Conservation (phyloP, 2,888 invertebrate species). For the Abrostola tripartita region DNA sequence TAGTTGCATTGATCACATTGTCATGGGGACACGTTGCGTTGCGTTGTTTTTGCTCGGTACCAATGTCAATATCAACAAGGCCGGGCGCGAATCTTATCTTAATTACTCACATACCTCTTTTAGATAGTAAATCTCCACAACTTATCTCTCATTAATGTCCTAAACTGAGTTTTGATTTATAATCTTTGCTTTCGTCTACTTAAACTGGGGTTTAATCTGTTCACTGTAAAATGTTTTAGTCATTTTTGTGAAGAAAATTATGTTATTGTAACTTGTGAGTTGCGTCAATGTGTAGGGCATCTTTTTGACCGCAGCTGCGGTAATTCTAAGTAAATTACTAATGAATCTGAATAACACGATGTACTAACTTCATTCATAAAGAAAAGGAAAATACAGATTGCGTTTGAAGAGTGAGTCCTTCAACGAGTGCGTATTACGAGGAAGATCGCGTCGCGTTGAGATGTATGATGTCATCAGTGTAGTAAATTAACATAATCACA, state of each 20-base stretch:
- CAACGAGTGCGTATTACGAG: constrained; percentile 10
- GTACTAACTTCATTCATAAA: constrained; percentile 31
- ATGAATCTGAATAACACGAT: constrained; percentile 19
- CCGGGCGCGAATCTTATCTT: constrained; percentile 32
- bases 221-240: not conserved
- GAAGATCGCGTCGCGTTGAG: constrained; percentile 8
- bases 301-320: constrained; percentile 27
- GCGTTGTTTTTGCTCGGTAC: not conserved
- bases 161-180: constrained; percentile 30
- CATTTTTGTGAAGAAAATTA: not conserved
- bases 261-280: constrained; percentile 7
- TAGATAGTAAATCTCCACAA: constrained; percentile 18
- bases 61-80: constrained; percentile 25
- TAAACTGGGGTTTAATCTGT: constrained; percentile 6
- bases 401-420: constrained; percentile 23
- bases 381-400: constrained; percentile 21
- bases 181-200: constrained; percentile 15
- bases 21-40: not conserved
- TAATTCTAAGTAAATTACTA: constrained; percentile 29
- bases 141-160: constrained; percentile 25
- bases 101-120: constrained; percentile 15
- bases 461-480: constrained; percentile 73
- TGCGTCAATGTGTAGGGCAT: constrained; percentile 27
- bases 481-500: constrained; percentile 79
- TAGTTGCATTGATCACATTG: not conserved